These are phyloP conservation scores for Sus cebifrons DNA, from an alignment of 2,797 vertebrate species.

Conservation along the genomic window DNA sequence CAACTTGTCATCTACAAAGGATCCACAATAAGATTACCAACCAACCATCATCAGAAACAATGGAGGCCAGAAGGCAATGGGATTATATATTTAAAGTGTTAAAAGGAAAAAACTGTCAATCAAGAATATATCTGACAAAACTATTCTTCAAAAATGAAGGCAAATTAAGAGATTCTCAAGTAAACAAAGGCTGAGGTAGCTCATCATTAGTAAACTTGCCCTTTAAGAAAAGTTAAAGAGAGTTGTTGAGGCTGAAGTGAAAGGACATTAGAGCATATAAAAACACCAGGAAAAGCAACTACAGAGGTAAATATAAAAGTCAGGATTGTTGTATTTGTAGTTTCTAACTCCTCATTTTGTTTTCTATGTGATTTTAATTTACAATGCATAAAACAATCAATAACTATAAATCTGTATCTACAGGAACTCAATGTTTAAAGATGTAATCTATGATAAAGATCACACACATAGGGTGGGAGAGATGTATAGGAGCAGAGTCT, in stretches of 20 bases:
- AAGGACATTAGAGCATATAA: slow-evolving; percentile 7
- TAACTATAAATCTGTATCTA: slow-evolving; percentile 45
- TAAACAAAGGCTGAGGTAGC: background rate
- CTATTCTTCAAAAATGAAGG: slow-evolving; percentile 10
- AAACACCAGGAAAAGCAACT: background rate
- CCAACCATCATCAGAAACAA: background rate
- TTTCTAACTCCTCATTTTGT: background rate
- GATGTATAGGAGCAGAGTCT: background rate
- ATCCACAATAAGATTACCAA: slow-evolving; percentile 17
- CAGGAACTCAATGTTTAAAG: background rate
- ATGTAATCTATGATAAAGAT: background rate
- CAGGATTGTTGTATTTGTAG: background rate
- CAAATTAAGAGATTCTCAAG: slow-evolving; percentile 34
- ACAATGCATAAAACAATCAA: slow-evolving; percentile 1
- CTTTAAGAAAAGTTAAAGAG: slow-evolving; percentile 31
- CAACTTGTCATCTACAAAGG: background rate
- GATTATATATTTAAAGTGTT: background rate
- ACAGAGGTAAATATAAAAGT: slow-evolving; percentile 21
- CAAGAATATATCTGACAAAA: background rate
- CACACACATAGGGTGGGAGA: background rate
- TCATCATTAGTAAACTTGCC: background rate
- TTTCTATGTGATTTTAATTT: background rate
- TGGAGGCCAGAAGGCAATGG: background rate
- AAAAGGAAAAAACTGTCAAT: background rate
- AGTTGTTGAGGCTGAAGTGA: background rate